Evolutionary conservation across 2,797 vertebrate genomes (phyloP), one percentile per base, ranked within the genome.

Genomic region (Hylomyscus alleni): DNA sequence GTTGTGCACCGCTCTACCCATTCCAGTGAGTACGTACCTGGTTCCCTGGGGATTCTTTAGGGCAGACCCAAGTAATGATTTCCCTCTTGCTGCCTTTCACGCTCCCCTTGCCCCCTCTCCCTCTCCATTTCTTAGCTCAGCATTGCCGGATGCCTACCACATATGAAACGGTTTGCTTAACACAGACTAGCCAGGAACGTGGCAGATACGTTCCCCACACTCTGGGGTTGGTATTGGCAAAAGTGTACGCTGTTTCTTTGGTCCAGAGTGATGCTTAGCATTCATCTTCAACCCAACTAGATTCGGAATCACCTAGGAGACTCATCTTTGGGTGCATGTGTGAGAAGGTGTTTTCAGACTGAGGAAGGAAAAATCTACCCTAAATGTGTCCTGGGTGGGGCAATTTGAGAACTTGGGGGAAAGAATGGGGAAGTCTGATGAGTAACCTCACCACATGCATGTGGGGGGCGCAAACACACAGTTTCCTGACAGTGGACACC

Each of bases 11-110:
- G 52, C 50, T 67, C 19, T 56, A 11, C 1, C 4, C 52, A 50
- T 50, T 67, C 44, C 11, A 40, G 29, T 67, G n/a, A 31, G 77
- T 15, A 80, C 20, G n/a, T 0, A 20, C 15, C 54, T 73, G 90
- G 75, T 50, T 94, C 88, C 78, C 14, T 0, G n/a, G 84, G 72
- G 19, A 62, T 77, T 77, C 90, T 85, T 80, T 40, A 76, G 72
- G 69, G 50, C 24, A 69, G 60, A 84, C 1, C 34, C 40, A 40
- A 50, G 73, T 8, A 34, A 58, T 4, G n/a, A 85, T 15, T 86
- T 95, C 58, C 6, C 44, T 91, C 40, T 52, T 77, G 58, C 10
- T 91, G 73, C 69, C 19, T 47, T 17, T 15, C 72, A 34, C 2
- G 15, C 12, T 29, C 72, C 13, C 31, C 22, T 29, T 34, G 26